These are phyloP conservation scores for Morbakka virulenta DNA, from an alignment of 30 jellyfish, hydroid and myxozoan species.

Conservation along the genomic window DNA sequence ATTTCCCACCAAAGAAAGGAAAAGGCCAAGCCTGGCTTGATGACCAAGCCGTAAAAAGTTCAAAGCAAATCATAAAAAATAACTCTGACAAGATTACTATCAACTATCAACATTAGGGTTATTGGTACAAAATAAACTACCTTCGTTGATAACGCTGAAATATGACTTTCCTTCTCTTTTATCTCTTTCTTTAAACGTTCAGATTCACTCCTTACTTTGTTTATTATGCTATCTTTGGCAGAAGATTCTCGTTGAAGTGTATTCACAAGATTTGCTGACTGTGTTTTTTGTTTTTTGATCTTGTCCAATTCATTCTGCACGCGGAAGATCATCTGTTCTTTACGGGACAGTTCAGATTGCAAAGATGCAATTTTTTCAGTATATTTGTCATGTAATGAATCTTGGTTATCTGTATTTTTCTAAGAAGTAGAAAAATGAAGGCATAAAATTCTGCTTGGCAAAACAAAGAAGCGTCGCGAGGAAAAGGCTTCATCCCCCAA, in stretches of 20 bases:
- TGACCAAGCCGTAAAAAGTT: too few species aligned
- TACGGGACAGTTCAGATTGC: conserved; percentile 45
- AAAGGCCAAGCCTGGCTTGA: too few species aligned
- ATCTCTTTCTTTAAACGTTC: conserved; percentile 52
- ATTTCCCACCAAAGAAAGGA: too few species aligned
- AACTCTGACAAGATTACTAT: too few species aligned
- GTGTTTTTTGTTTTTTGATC: conserved; percentile 52
- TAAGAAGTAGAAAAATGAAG: too few species aligned
- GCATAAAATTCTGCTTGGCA: too few species aligned
- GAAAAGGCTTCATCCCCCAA: too few species aligned
- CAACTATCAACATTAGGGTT: too few species aligned
- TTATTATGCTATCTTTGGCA: conserved; percentile 60
- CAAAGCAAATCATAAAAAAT: too few species aligned
- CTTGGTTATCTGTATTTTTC: too few species aligned
- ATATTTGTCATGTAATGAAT: too few species aligned
- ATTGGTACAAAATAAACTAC: conserved; percentile 17
- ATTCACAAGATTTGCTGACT: conserved; percentile 53
- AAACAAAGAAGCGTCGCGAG: too few species aligned
- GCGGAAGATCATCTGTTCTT: conserved; percentile 64
- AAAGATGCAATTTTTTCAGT: conserved; percentile 63
- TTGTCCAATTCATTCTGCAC: conserved; percentile 65
- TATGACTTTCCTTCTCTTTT: conserved; percentile 66
- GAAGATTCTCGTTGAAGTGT: conserved; percentile 67
- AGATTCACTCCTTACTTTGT: conserved; percentile 38
- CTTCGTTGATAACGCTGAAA: conserved; percentile 68